phyloP scores from a whole-genome alignment of 2,888 invertebrate genomes.

The Panopea generosa region DNA sequence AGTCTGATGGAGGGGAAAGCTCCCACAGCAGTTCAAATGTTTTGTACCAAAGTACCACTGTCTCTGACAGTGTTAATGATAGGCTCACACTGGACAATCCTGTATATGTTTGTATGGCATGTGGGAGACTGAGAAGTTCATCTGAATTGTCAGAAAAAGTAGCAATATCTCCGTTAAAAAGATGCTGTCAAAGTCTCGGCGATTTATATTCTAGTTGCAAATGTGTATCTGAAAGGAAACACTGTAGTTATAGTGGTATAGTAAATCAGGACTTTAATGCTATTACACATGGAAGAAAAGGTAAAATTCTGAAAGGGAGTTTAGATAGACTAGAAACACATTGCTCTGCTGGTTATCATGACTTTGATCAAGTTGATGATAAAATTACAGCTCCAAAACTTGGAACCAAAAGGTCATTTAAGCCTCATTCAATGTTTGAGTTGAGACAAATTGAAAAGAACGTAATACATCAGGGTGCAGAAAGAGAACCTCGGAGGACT shows the following conservation, averaged over 20 bases:
- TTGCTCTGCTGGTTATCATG: too few relatives aligned
- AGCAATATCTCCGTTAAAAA: not conserved
- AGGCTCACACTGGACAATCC: slow-evolving; percentile 3
- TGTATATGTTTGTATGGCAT: slow-evolving; percentile 30
- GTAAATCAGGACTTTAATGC: not conserved
- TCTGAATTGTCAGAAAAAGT: slow-evolving; percentile 15
- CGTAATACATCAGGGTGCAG: not conserved
- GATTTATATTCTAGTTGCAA: slow-evolving; percentile 34
- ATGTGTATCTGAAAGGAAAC: not conserved
- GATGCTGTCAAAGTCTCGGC: slow-evolving; percentile 29
- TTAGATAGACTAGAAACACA: too few relatives aligned
- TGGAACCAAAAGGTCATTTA: not conserved
- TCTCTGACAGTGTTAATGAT: slow-evolving; percentile 14
- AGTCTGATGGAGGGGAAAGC: slow-evolving; percentile 44
- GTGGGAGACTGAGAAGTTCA: slow-evolving; percentile 28
- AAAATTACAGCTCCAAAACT: too few relatives aligned
- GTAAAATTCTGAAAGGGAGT: too few relatives aligned
- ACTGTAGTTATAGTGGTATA: slow-evolving; percentile 15
- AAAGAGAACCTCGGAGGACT: not conserved
- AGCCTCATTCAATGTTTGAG: slow-evolving; percentile 38
- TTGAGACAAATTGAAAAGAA: slow-evolving; percentile 14
- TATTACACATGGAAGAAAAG: too few relatives aligned
- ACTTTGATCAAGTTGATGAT: too few relatives aligned
- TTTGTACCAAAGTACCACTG: slow-evolving; percentile 36
- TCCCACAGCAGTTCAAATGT: slow-evolving; percentile 38